Conservation (phyloP, 2,888 invertebrate genomes). For the Theretra japonica region DNA sequence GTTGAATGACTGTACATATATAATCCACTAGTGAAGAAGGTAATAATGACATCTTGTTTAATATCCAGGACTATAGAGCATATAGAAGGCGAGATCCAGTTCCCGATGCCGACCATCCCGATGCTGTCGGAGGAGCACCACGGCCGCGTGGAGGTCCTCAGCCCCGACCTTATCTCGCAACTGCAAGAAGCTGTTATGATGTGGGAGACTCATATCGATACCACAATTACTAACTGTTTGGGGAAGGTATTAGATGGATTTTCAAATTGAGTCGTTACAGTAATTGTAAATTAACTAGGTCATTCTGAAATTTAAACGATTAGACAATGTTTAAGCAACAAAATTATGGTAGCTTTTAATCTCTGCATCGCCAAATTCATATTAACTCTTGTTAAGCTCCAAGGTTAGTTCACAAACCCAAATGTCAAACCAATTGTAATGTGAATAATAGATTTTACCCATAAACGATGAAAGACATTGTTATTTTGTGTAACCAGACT, state of each 20-base stretch:
- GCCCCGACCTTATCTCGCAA: slow-evolving; percentile 79
- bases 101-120: slow-evolving; percentile 86
- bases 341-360: too few species aligned
- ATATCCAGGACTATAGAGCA: slow-evolving; percentile 88
- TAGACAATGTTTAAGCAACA: too few species aligned
- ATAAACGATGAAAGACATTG: too few species aligned
- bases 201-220: slow-evolving; percentile 88
- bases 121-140: slow-evolving; percentile 68
- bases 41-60: too few species aligned
- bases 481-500: slow-evolving; percentile 51
- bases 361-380: too few species aligned
- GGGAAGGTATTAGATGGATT: slow-evolving; percentile 72
- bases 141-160: slow-evolving; percentile 68
- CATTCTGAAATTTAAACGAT: too few species aligned
- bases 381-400: too few species aligned
- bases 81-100: slow-evolving; percentile 89
- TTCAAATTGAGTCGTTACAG: too few species aligned
- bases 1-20: too few species aligned
- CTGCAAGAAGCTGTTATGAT: slow-evolving; percentile 86
- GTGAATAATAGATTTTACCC: neutral
- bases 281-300: too few species aligned
- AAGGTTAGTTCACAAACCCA: too few species aligned
- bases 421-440: neutral
- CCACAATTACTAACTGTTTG: slow-evolving; percentile 81
- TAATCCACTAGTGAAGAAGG: too few species aligned